Conservation (phyloP, 1,140 invertebrate species). For the Drosophila erecta region DNA sequence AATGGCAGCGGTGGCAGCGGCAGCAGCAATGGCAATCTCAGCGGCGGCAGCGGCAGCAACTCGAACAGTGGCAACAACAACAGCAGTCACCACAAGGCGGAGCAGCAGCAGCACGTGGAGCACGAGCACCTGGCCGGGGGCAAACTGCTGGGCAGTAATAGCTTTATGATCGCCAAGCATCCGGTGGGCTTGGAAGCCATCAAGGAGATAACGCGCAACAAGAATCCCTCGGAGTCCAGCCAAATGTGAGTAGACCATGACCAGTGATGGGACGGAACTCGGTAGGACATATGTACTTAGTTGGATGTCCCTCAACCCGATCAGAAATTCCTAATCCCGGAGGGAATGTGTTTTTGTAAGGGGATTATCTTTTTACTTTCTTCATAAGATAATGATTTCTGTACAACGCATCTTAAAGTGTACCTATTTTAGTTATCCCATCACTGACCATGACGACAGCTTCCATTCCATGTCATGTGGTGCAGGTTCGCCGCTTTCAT, state of each 20-base stretch:
- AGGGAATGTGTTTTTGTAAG: no score
- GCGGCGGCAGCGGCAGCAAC: slow-evolving; percentile 78
- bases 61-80: slow-evolving; percentile 82
- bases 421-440: not conserved
- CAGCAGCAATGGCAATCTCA: slow-evolving; percentile 78
- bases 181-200: slow-evolving; percentile 84
- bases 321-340: no score
- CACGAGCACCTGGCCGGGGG: slow-evolving; percentile 47
- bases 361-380: no score
- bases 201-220: slow-evolving; percentile 84
- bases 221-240: slow-evolving; percentile 82
- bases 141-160: slow-evolving; percentile 73
- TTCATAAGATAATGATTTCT: no score
- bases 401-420: no score
- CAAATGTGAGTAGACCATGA: slow-evolving; percentile 79
- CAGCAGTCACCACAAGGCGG: slow-evolving; percentile 40
- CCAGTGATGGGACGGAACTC: slow-evolving; percentile 11
- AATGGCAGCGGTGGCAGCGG: slow-evolving; percentile 43
- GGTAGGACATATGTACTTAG: no score
- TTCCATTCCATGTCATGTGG: slow-evolving; percentile 32
- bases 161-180: slow-evolving; percentile 83
- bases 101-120: slow-evolving; percentile 66
- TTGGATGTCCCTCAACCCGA: no score
- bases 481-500: slow-evolving; percentile 34
- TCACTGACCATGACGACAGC: slow-evolving; percentile 15